Base-by-base conservation (phyloP, 2,888 invertebrate species). In the Drosophila paramelanica region DNA sequence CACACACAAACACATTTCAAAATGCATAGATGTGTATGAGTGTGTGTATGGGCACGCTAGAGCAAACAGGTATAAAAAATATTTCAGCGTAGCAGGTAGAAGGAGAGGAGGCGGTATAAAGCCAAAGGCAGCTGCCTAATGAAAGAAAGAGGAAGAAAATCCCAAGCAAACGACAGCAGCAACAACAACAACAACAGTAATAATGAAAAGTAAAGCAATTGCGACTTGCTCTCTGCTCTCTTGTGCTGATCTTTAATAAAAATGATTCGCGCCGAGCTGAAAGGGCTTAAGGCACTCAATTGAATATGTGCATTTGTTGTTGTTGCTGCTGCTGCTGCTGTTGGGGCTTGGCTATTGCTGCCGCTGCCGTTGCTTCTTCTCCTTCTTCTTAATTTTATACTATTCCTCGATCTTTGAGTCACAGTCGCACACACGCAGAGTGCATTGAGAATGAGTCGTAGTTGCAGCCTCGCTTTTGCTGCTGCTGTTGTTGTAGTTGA, bases 31-130 rank as follows among this genome's bases (percentile, higher is more conserved):
- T 3, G 31, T 31, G 31, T 8, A 8, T 10, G 10, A 0, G 13
- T 36, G 36, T 36, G 38, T 68, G 52, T 50, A 53, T 57, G 52
- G 56, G 31, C 52, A 38, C 33, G 60, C 67, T 62, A 62, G 71
- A 79, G 61, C 56, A 72, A 87, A 85, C 88, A 84, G 86, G 84
- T 88, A 85, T 88, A 85, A 77, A 83, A 81, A 69, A 69, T 67
- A 82, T 72, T 85, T 78, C 78, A 79, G 78, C 79, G 43, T 23
- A 67, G 77, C 71, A 70, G 68, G 70, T 70, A 62, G 65, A 77
- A 70, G 68, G 11, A 55, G 45, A 53, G 43, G 57, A 59, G 58
- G 62, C 70, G 65, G 47, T 42, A 47, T 62, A 60, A 58, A 72
- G 65, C 62, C 58, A 61, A 68, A 58, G 65, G 60, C 66, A 67